A percentile compares a stretch with the other conserved stretches of the same genome.
Conservation (phyloP, 2,888 invertebrate genomes). For the Nineta flava region DNA sequence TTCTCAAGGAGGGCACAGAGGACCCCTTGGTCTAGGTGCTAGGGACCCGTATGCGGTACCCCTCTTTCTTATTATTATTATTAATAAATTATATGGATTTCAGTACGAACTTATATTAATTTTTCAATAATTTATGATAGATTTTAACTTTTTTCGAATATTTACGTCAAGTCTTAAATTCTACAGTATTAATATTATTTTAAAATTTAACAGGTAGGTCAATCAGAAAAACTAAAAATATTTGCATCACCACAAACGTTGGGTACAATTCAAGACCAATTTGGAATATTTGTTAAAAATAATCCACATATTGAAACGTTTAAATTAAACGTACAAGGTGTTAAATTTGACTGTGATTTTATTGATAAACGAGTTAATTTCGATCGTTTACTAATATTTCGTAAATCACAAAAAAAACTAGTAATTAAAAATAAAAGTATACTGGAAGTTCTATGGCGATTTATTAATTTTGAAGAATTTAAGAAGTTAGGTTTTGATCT, state of each 20-base stretch:
- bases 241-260: conserved; percentile 20
- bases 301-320: conserved; percentile 40
- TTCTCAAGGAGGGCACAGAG: too few species aligned
- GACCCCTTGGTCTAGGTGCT: too few species aligned
- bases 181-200: too few species aligned
- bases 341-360: conserved; percentile 31
- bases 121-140: too few species aligned
- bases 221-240: conserved; percentile 18
- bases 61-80: too few species aligned
- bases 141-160: too few species aligned
- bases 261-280: conserved; percentile 19
- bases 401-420: conserved; percentile 31
- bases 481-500: conserved; percentile 20
- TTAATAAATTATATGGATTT: too few species aligned
- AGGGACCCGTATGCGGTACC: too few species aligned
- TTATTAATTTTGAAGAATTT: conserved; percentile 28
- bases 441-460: conserved; percentile 37
- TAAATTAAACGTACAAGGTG: conserved; percentile 33
- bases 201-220: conserved; percentile 15
- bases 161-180: too few species aligned
- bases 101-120: too few species aligned
- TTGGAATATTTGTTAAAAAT: conserved; percentile 31
- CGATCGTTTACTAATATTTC: conserved; percentile 35
- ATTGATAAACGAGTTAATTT: conserved; percentile 29
- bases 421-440: conserved; percentile 39